Conservation (phyloP, 2,888 invertebrate species). For the Epiblema foenella region DNA sequence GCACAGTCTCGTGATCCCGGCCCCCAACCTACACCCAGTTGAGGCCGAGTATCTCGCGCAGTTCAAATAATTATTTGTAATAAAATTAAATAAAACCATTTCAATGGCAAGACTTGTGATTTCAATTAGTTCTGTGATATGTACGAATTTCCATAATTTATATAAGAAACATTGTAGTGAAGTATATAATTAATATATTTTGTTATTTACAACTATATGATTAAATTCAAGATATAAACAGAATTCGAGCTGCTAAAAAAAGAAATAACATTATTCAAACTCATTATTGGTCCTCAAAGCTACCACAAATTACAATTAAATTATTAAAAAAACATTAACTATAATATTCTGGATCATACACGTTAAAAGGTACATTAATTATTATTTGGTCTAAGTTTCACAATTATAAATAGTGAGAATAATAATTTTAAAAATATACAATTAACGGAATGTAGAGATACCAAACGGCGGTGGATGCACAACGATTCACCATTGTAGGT, state of each 20-base stretch:
- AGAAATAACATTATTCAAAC: constrained; percentile 75
- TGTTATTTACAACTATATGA: constrained; percentile 82
- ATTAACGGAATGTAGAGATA: constrained; percentile 84
- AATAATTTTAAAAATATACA: constrained; percentile 78
- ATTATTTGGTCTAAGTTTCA: constrained; percentile 85
- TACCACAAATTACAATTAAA: constrained; percentile 78
- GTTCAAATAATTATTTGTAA: constrained; percentile 74
- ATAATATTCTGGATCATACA: constrained; percentile 76
- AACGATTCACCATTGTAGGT: constrained; percentile 70
- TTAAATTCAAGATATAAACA: constrained; percentile 77
- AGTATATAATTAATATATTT: constrained; percentile 76
- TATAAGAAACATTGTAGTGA: constrained; percentile 61
- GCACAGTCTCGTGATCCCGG: constrained; percentile 96
- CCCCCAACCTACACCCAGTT: constrained; percentile 93
- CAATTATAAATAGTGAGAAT: constrained; percentile 79
- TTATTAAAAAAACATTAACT: constrained; percentile 53
- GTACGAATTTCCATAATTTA: constrained; percentile 48
- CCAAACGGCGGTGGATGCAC: constrained; percentile 70
- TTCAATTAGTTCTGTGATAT: constrained; percentile 49
- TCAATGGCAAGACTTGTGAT: constrained; percentile 40
- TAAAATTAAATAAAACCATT: constrained; percentile 29
- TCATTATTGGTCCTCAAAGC: constrained; percentile 82
- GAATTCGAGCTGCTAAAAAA: constrained; percentile 75
- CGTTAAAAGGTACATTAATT: constrained; percentile 84
- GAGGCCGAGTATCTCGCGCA: constrained; percentile 94